Evolutionary conservation across 2,797 vertebrate species (phyloP), one percentile per base, ranked within the genome.

Genomic region (Vireo griseus): DNA sequence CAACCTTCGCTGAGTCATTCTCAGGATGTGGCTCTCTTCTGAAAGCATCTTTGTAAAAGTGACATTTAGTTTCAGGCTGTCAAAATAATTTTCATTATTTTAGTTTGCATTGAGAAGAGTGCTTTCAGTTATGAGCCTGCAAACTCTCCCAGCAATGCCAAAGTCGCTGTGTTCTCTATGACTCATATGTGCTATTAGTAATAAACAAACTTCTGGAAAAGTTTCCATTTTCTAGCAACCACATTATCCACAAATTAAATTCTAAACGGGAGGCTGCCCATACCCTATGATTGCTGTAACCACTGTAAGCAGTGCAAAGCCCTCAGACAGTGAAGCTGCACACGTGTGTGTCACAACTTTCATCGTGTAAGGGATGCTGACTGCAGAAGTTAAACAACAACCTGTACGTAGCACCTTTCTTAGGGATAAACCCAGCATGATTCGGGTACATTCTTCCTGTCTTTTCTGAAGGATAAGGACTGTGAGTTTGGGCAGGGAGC

Each of bases 261-360:
- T 72, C 31, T 45, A 10, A 39, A 26, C 18, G 61, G 22, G 44
- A 83, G 54, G 22, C 35, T 88, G 37, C 21, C 51, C 19, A 39
- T 47, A 13, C 25, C 11, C 54, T 40, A 0, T 6, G 11, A 78
- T 11, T 24, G 33, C 54, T 89, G 40, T 8, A 73, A 63, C 52
- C 42, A 39, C 13, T 20, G 55, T 1, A 54, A 39, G 26, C 45
- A 66, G 69, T 16, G 9, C 65, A 78, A 71, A 88, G 48, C n/a
- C 35, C 68, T 68, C 58, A 48, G 40, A 35, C 22, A 72, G 54
- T 9, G 6, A n/a, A 81, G 55, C 10, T 48, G 82, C 47, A 42
- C 2, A 0, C 0, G 0, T 12, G 25, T 2, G 0, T 25, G 45
- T 28, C 75, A 45, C 48, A 50, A 13, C 35, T 76, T 61, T 1